Conservation (phyloP, 2,888 invertebrate species). For the Deilephila elpenor region DNA sequence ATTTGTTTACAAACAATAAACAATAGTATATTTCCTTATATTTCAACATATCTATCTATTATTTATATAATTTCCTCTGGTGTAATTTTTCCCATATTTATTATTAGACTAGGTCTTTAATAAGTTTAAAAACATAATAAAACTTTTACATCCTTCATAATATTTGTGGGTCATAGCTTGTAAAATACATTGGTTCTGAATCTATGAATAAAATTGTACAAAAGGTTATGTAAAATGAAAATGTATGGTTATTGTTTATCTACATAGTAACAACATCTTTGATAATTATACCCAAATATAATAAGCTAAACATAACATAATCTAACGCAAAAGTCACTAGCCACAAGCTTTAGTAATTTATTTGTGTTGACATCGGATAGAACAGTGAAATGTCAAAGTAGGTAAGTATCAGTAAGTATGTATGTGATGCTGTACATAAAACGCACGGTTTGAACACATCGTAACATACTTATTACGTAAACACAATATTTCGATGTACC, state of each 20-base stretch:
- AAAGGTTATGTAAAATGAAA: neutral
- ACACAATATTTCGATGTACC: conserved; percentile 64
- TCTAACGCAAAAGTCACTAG: conserved; percentile 11
- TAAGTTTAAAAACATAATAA: no score
- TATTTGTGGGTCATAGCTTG: neutral
- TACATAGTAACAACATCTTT: neutral
- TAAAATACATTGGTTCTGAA: neutral
- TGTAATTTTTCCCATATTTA: no score
- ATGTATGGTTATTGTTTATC: neutral
- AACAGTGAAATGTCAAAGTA: conserved; percentile 72
- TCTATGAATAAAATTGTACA: neutral
- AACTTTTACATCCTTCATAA: no score
- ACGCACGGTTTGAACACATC: conserved; percentile 57
- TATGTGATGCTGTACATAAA: conserved; percentile 53
- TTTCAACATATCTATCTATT: neutral
- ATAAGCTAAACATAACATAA: neutral
- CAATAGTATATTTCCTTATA: neutral
- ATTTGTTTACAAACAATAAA: conserved; percentile 10
- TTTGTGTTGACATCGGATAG: conserved; percentile 71
- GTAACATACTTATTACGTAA: conserved; percentile 78
- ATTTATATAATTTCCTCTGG: neutral
- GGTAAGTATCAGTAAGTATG: conserved; percentile 53
- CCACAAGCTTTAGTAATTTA: conserved; percentile 37
- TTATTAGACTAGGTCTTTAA: no score
- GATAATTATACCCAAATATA: neutral